These are phyloP conservation scores for Clarias pachynema DNA, from an alignment of 2,797 vertebrate species.

Conservation along the genomic window DNA sequence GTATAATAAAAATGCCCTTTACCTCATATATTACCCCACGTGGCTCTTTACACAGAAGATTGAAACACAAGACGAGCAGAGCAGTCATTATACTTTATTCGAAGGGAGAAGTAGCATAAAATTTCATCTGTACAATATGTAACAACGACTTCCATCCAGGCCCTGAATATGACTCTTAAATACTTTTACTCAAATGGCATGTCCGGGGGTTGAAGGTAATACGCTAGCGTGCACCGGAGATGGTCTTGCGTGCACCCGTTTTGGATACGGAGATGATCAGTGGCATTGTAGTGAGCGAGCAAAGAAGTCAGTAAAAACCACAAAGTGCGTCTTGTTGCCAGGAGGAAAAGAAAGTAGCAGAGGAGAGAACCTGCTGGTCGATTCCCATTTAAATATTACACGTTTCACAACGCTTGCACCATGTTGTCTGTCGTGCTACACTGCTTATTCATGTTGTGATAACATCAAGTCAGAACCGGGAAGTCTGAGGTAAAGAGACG, in stretches of 20 bases:
- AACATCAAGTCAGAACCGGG: conserved; percentile 44
- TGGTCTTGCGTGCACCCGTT: conserved; percentile 27
- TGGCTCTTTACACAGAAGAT: not conserved
- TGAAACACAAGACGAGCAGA: conserved; percentile 49
- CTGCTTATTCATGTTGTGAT: conserved; percentile 35
- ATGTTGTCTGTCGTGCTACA: conserved; percentile 52
- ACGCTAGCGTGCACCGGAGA: conserved; percentile 80
- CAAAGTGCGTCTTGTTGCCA: conserved; percentile 39
- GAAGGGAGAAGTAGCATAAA: conserved; percentile 85
- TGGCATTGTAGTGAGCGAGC: conserved; percentile 74
- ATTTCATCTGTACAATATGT: conserved; percentile 92
- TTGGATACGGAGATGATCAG: conserved; percentile 68
- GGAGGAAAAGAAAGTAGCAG: conserved; percentile 28
- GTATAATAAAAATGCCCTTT: not conserved
- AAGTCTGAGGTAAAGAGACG: conserved; percentile 87
- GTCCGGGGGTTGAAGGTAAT: conserved; percentile 79
- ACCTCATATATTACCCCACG: not conserved
- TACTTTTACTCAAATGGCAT: conserved; percentile 74
- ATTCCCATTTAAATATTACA: conserved; percentile 58
- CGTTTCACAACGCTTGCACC: conserved; percentile 43
- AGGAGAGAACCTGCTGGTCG: conserved; percentile 78
- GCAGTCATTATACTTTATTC: conserved; percentile 84
- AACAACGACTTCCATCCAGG: conserved; percentile 86
- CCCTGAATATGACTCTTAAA: conserved; percentile 72
- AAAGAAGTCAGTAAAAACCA: conserved; percentile 71